A percentile compares a stretch with the other conserved stretches of the same genome.
These are phyloP conservation scores for Euphonia xanthogaster DNA, from an alignment of 2,797 vertebrate genomes.

Conservation along the genomic window DNA sequence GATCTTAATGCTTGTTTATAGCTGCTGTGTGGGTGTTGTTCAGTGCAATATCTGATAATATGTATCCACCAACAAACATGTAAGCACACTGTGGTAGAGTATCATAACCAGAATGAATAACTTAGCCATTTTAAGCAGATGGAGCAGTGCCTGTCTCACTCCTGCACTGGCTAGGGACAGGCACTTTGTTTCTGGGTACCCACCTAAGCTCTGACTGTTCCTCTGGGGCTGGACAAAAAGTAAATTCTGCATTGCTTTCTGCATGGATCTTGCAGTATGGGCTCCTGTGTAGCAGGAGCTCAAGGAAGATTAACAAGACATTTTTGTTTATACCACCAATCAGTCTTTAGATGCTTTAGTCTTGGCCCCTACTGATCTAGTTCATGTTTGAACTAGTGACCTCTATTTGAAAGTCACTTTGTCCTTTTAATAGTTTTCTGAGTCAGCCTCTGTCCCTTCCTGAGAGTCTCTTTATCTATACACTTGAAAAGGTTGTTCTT, in stretches of 20 bases:
- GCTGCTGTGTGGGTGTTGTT: neutral
- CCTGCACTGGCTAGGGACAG: neutral
- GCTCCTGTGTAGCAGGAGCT: neutral
- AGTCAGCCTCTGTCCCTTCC: slow-evolving; percentile 8
- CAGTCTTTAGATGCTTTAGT: neutral
- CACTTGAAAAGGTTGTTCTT: slow-evolving; percentile 24
- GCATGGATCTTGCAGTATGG: neutral
- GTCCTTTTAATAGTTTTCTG: slow-evolving; percentile 25
- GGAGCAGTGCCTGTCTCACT: neutral
- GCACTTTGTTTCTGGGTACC: no score
- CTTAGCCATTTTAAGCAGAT: neutral
- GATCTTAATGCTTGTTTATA: neutral
- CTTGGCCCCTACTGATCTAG: neutral
- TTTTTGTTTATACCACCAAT: neutral
- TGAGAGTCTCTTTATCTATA: neutral
- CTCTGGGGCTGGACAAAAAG: neutral
- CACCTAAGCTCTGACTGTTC: neutral
- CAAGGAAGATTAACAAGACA: neutral
- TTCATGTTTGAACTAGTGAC: slow-evolving; percentile 27
- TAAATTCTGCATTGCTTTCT: neutral
- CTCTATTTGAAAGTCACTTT: slow-evolving; percentile 25
- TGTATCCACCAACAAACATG: neutral
- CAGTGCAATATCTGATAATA: neutral
- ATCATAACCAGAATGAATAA: neutral
- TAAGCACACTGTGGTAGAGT: neutral